Percentiles rank a stretch among this genome's conserved stretches.
phyloP scores from a whole-genome alignment of 2,113 vertebrate species.

The Murina feae region DNA sequence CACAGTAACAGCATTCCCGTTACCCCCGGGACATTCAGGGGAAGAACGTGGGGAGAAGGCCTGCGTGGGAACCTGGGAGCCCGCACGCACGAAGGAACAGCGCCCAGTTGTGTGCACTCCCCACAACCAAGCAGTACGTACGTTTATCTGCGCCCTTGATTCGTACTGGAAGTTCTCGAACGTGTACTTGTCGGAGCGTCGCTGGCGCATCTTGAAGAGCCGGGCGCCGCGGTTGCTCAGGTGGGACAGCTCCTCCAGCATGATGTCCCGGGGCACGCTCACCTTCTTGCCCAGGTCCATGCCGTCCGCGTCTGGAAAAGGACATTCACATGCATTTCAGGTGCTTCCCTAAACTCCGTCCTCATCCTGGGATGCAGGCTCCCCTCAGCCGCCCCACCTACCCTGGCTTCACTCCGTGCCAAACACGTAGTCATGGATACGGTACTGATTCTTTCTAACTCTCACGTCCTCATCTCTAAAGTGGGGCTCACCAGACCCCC shows the following conservation, averaged over 20 bases:
- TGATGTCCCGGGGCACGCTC: conserved; percentile 93
- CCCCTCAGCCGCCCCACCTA: not conserved
- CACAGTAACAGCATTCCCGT: not conserved
- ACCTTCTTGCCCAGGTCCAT: conserved; percentile 94
- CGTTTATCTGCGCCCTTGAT: conserved; percentile 84
- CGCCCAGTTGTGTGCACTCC: not conserved
- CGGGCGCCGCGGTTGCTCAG: conserved; percentile 93
- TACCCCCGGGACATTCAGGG: not conserved
- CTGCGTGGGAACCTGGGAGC: not conserved
- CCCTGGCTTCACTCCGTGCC: not conserved
- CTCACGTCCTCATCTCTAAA: not conserved
- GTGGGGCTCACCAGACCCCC: not conserved
- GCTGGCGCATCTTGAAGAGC: conserved; percentile 96
- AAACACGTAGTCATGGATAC: not conserved
- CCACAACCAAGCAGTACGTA: conserved; percentile 74
- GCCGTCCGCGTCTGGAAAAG: conserved; percentile 81
- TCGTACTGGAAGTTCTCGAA: conserved; percentile 91
- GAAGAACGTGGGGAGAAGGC: not conserved
- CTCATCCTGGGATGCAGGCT: not conserved
- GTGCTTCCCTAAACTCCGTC: not conserved
- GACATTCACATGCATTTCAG: not conserved
- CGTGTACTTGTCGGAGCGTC: conserved; percentile 95
- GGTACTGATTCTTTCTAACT: not conserved
- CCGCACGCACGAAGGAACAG: not conserved
- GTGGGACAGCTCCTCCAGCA: conserved; percentile 94